phyloP scores from a whole-genome alignment of 2,113 vertebrate species.

The Silurus asotus region DNA sequence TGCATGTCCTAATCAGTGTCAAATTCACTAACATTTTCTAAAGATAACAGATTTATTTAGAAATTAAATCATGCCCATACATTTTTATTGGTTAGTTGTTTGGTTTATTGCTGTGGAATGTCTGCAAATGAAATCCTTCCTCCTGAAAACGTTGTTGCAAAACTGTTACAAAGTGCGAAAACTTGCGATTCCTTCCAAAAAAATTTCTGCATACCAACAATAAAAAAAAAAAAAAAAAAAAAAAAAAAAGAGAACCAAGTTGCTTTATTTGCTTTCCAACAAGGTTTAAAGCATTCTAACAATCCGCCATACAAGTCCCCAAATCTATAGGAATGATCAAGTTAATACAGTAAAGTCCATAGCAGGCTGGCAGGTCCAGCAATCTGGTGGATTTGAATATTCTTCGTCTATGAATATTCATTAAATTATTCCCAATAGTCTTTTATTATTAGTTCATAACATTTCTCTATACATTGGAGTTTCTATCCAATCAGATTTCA shows the following conservation, averaged over 20 bases:
- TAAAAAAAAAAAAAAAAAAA: too few relatives aligned
- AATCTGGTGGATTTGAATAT: too few relatives aligned
- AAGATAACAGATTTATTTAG: not conserved
- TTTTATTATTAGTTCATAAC: too few relatives aligned
- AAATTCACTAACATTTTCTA: not conserved
- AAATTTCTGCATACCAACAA: not conserved
- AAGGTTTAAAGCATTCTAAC: not conserved
- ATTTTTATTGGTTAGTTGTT: not conserved
- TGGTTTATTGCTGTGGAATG: not conserved
- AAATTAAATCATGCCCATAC: not conserved
- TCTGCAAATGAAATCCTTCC: not conserved
- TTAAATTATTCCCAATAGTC: too few relatives aligned
- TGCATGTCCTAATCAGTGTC: not conserved
- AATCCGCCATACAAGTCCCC: not conserved
- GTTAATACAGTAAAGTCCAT: too few relatives aligned
- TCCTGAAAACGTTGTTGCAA: not conserved
- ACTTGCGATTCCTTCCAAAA: not conserved
- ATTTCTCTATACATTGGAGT: too few relatives aligned
- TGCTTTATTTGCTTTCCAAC: too few relatives aligned
- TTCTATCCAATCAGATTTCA: too few relatives aligned
- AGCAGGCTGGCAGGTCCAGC: too few relatives aligned
- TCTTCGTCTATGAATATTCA: too few relatives aligned
- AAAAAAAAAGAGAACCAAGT: not conserved
- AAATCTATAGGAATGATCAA: not conserved
- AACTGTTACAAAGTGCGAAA: not conserved